Evolutionary conservation across 2,113 vertebrate species (phyloP), one percentile per base, ranked within the genome.

Genomic region (Triplophysa rosa): DNA sequence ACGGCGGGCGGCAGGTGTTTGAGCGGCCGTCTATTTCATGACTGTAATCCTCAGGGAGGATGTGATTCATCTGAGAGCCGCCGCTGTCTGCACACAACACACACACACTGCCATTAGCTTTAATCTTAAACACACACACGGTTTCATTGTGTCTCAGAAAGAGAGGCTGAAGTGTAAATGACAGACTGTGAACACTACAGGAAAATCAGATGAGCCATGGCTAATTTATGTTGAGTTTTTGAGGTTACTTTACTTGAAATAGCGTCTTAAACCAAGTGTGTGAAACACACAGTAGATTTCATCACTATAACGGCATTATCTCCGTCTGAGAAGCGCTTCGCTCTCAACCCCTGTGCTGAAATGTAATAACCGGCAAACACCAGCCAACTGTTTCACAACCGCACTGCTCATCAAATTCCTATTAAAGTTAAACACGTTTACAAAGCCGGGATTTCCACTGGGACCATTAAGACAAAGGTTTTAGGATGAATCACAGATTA

Each of bases 191-290:
- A 74, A 74, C 21, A 74, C 71, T 24, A 47, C 21, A 74, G 37
- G 9, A 74, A 47, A 47, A 21, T 21, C 33, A 62, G 56, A 74
- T 62, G 58, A 4, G 71, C 71, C 61, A 62, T 19, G 56, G 56
- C 58, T 74, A 62, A 74, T 74, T 19, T 74, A 23, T 61, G 56
- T 61, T 74, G 71, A 74, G 71, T 24, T 62, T 74, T 74, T 74
- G 71, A 74, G 56, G 71, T 74, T 74, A 26, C 37, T 74, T 74
- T 45, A 74, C 56, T 74, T 9, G 40, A 62, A 42, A 74, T 74
- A 17, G 56, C 56, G 0, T 62, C 58, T 61, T 74, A 61, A 74
- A 61, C 62, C 37, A 74, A 47, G 71, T 74, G 21, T 62, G 71
- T 74, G 56, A 74, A 62, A 74, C 23, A 11, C 71, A 62, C 40